Percentiles rank a stretch among this genome's conserved stretches.
Conservation (phyloP, 1,140 invertebrate species). For the Pogonognathellus flavescens region DNA sequence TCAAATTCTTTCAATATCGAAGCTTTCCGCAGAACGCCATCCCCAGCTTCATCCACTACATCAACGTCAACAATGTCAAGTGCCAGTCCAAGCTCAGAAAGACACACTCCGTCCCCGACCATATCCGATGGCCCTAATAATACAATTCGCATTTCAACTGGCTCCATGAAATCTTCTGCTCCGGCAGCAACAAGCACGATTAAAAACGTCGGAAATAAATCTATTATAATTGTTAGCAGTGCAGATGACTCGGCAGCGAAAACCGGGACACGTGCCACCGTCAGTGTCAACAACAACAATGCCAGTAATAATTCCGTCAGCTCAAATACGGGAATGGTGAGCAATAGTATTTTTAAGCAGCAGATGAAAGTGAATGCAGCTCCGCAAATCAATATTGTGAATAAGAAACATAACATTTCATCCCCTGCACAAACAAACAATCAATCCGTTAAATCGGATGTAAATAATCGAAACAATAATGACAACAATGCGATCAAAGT, state of each 20-base stretch:
- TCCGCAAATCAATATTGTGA: neutral
- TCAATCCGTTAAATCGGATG: neutral
- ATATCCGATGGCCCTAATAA: constrained; percentile 57
- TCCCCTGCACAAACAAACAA: neutral
- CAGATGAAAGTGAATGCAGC: constrained; percentile 55
- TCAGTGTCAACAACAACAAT: neutral
- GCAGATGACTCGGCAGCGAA: neutral
- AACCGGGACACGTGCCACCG: neutral
- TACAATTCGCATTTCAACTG: constrained; percentile 53
- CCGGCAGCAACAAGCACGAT: constrained; percentile 46
- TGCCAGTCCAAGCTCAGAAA: constrained; percentile 39
- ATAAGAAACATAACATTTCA: neutral
- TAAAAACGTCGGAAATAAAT: constrained; percentile 64
- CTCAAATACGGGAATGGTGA: neutral
- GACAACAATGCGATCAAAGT: constrained; percentile 16
- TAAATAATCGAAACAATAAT: constrained; percentile 1
- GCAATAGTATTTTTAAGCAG: constrained; percentile 49
- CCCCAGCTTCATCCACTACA: constrained; percentile 58
- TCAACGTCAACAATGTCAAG: constrained; percentile 49
- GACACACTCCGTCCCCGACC: constrained; percentile 52
- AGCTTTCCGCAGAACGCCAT: constrained; percentile 45
- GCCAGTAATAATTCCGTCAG: constrained; percentile 3
- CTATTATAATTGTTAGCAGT: constrained; percentile 64
- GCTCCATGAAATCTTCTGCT: neutral
- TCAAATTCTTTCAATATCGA: constrained; percentile 52